A percentile compares a stretch with the other conserved stretches of the same genome.
Evolutionary conservation across 2,888 invertebrate species (phyloP).

Genomic region (Atethmia centrago): DNA sequence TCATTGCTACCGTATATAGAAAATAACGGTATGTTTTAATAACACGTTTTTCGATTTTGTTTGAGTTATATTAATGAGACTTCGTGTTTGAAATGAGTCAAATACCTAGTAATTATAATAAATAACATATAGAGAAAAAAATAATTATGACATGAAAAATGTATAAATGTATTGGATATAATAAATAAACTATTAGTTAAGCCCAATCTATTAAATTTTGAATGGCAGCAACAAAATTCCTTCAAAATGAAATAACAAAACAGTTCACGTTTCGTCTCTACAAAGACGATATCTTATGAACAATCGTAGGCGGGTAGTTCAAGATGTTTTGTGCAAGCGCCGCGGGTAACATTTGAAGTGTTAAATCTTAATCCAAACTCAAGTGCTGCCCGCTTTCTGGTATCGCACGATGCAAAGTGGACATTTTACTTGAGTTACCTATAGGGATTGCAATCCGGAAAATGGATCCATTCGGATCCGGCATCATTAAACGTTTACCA

Average conservation of each 20-base stretch:
- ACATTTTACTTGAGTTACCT: neutral
- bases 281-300: constrained; percentile 42
- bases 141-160: neutral
- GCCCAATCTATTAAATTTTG: constrained; percentile 2
- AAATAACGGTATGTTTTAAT: constrained; percentile 13
- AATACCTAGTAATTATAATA: constrained; percentile 3
- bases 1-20: constrained; percentile 12
- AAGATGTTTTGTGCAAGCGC: constrained; percentile 57
- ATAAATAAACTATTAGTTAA: neutral
- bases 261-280: constrained; percentile 14
- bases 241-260: constrained; percentile 18
- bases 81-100: constrained; percentile 14
- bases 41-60: neutral
- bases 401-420: constrained; percentile 6
- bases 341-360: constrained; percentile 61
- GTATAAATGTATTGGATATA: neutral
- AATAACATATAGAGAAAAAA: neutral
- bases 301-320: constrained; percentile 46
- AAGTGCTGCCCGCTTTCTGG: constrained; percentile 18
- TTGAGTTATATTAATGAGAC: constrained; percentile 6
- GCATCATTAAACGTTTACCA: too few relatives aligned
- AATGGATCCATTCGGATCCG: too few relatives aligned
- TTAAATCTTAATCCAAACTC: constrained; percentile 66
- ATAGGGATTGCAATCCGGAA: too few relatives aligned
- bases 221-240: neutral